Conservation (phyloP, 2,888 invertebrate species). For the Sesamia inferens region DNA sequence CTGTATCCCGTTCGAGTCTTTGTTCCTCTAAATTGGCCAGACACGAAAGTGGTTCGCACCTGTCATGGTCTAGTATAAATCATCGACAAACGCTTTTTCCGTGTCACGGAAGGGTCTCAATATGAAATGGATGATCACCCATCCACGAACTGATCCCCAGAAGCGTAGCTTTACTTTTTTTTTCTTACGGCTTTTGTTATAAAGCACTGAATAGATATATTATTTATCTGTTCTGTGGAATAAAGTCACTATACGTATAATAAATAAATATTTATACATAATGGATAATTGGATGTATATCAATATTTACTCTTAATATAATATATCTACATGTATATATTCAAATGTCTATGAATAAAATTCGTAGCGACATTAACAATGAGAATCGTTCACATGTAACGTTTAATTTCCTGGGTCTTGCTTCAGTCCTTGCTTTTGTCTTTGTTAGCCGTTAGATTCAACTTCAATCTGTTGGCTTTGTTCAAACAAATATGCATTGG, state of each 20-base stretch:
- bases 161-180: neutral
- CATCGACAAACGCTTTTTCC: neutral
- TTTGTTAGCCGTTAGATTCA: conserved; percentile 68
- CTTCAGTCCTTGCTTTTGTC: conserved; percentile 71
- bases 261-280: too few species aligned
- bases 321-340: neutral
- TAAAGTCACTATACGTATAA: neutral
- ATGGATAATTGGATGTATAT: too few species aligned
- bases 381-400: conserved; percentile 71
- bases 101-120: neutral
- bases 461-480: conserved; percentile 46
- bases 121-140: neutral
- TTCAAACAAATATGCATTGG: conserved; percentile 17
- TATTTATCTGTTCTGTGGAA: too few species aligned
- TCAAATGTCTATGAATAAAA: conserved; percentile 59
- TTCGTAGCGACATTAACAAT: conserved; percentile 49
- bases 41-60: neutral
- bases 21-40: neutral
- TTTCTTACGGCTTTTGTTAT: rapidly evolving
- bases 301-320: too few species aligned
- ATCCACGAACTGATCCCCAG: neutral
- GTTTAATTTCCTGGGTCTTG: conserved; percentile 76
- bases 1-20: neutral
- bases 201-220: too few species aligned
- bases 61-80: neutral